Conservation (phyloP, 2,113 vertebrate species). For the Arothron firmamentum region DNA sequence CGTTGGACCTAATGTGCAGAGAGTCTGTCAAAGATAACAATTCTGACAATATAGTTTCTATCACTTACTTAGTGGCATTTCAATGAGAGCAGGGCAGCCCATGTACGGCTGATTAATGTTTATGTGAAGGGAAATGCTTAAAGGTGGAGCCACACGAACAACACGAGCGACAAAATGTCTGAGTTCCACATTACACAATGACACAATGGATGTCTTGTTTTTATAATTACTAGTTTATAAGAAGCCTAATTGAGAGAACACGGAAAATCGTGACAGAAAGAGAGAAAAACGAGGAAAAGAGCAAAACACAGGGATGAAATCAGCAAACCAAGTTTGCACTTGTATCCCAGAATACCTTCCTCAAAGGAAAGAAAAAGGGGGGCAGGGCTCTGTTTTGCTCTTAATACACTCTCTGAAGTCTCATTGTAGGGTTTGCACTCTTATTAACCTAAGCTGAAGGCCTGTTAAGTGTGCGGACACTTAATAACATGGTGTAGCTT, state of each 20-base stretch:
- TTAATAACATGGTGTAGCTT: slow-evolving; percentile 75
- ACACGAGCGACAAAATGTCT: not conserved
- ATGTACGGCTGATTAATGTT: slow-evolving; percentile 23
- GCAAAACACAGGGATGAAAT: slow-evolving; percentile 62
- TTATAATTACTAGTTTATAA: slow-evolving; percentile 28
- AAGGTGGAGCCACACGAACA: not conserved
- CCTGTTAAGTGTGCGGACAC: slow-evolving; percentile 69
- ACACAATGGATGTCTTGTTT: slow-evolving; percentile 30
- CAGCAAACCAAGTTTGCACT: slow-evolving; percentile 72
- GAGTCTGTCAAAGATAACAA: slow-evolving; percentile 51
- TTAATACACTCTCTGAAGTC: slow-evolving; percentile 72
- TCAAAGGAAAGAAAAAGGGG: slow-evolving; percentile 60
- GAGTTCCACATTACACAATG: not conserved
- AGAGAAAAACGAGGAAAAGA: slow-evolving; percentile 50
- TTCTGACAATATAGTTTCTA: slow-evolving; percentile 15
- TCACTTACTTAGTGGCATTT: slow-evolving; percentile 32
- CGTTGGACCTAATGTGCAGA: slow-evolving; percentile 31
- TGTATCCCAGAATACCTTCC: slow-evolving; percentile 61
- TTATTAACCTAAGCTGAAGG: slow-evolving; percentile 73
- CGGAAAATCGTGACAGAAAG: slow-evolving; percentile 39
- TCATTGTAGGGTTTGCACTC: slow-evolving; percentile 65
- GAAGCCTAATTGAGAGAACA: slow-evolving; percentile 52
- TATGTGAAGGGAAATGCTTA: not conserved
- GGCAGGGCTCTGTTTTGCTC: slow-evolving; percentile 50
- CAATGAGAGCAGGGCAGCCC: slow-evolving; percentile 10